phyloP scores from a whole-genome alignment of 2,888 invertebrate species.

The Caenorhabditis japonica region DNA sequence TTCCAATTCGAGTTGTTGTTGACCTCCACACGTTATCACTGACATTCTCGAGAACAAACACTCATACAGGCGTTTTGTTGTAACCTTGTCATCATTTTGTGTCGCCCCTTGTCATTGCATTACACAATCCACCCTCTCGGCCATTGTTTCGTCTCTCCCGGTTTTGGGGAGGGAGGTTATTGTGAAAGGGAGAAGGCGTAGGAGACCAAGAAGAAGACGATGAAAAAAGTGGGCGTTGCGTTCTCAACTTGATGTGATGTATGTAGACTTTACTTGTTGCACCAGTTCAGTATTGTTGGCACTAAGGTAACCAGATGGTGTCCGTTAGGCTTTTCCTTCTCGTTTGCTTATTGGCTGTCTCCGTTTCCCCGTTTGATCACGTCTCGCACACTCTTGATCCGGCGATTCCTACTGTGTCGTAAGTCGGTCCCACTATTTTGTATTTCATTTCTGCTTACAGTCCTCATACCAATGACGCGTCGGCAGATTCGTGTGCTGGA shows the following conservation, averaged over 20 bases:
- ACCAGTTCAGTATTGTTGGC: constrained; percentile 11
- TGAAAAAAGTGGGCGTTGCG: constrained; percentile 22
- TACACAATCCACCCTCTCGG: constrained; percentile 31
- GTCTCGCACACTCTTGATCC: constrained; percentile 65
- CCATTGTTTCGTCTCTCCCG: constrained; percentile 44
- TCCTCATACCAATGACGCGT: constrained; percentile 61
- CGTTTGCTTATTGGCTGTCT: constrained; percentile 7
- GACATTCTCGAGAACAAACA: constrained; percentile 44
- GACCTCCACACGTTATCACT: constrained; percentile 44
- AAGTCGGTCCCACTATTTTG: constrained; percentile 26
- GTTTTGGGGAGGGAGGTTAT: constrained; percentile 24
- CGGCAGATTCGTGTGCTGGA: constrained; percentile 73
- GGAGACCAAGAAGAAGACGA: background rate
- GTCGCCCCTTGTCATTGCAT: constrained; percentile 20
- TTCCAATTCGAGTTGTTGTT: no score
- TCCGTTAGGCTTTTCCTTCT: constrained; percentile 1
- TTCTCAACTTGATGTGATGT: no score
- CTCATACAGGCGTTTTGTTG: constrained; percentile 19
- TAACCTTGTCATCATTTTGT: constrained; percentile 39
- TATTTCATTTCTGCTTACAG: no score
- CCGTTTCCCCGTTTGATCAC: constrained; percentile 23
- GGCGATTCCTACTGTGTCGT: constrained; percentile 69
- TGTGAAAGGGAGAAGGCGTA: no score
- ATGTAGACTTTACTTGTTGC: no score
- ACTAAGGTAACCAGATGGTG: no score